Conservation (phyloP, 2,113 vertebrate genomes). For the Ploceus nigricollis region DNA sequence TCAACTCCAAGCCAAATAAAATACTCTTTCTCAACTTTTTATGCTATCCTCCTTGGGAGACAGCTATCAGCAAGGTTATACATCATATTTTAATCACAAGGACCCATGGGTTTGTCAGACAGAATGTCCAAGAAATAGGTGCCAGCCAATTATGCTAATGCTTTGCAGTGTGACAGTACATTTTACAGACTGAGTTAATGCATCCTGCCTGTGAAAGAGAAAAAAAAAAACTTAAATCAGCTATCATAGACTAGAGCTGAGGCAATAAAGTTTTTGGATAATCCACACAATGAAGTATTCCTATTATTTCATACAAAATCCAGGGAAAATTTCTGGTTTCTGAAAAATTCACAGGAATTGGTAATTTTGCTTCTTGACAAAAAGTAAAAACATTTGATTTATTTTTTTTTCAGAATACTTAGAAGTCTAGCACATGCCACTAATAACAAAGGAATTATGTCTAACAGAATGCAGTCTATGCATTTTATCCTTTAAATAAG, state of each 20-base stretch:
- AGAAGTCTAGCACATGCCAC: background rate
- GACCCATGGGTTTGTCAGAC: background rate
- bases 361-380: background rate
- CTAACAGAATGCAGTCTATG: background rate
- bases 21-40: background rate
- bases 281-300: background rate
- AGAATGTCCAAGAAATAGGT: conserved; percentile 36
- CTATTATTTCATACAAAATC: background rate
- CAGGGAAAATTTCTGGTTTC: background rate
- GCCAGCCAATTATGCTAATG: conserved; percentile 49
- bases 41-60: background rate
- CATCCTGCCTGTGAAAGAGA: background rate
- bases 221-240: background rate
- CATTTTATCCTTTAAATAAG: background rate
- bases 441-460: background rate
- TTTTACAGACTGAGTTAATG: conserved; percentile 24
- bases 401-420: background rate
- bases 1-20: background rate
- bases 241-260: background rate
- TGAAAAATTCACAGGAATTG: background rate
- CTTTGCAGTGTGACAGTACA: conserved; percentile 26
- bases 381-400: background rate
- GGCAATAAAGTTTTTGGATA: background rate
- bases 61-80: conserved; percentile 23
- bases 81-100: conserved; percentile 39